phyloP scores from a whole-genome alignment of 2,888 invertebrate genomes.

The Calliopum simillimum region DNA sequence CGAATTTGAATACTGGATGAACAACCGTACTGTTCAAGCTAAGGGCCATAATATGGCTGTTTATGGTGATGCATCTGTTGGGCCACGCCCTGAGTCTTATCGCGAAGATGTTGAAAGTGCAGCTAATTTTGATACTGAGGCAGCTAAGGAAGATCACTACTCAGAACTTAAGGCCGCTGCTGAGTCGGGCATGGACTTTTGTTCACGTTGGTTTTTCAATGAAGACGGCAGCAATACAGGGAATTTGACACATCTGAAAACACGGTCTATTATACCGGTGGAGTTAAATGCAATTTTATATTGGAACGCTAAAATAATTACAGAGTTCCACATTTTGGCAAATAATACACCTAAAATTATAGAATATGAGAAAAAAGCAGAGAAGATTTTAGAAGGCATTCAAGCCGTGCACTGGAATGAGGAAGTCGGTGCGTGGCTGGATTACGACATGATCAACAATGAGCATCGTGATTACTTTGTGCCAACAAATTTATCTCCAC shows the following conservation, averaged over 20 bases:
- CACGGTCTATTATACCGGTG: slow-evolving; percentile 87
- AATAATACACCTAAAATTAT: slow-evolving; percentile 72
- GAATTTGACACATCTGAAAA: slow-evolving; percentile 78
- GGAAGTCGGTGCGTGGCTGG: slow-evolving; percentile 86
- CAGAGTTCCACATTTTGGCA: slow-evolving; percentile 74
- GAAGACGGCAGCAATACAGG: slow-evolving; percentile 78
- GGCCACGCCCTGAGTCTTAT: slow-evolving; percentile 93
- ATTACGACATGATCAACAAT: slow-evolving; percentile 80
- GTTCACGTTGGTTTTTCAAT: slow-evolving; percentile 86
- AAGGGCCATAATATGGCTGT: slow-evolving; percentile 77
- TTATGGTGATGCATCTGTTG: slow-evolving; percentile 80
- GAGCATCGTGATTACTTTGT: slow-evolving; percentile 80
- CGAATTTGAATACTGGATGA: slow-evolving; percentile 88
- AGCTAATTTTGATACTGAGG: slow-evolving; percentile 68
- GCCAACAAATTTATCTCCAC: slow-evolving; percentile 82
- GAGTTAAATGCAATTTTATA: slow-evolving; percentile 91
- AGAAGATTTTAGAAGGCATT: slow-evolving; percentile 72
- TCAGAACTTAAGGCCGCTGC: slow-evolving; percentile 90
- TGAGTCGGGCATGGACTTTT: slow-evolving; percentile 97
- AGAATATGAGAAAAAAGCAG: slow-evolving; percentile 74
- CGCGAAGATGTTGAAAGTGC: slow-evolving; percentile 77
- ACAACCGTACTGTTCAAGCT: slow-evolving; percentile 75
- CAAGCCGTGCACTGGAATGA: slow-evolving; percentile 86
- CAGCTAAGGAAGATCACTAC: slow-evolving; percentile 76
- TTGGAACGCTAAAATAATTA: slow-evolving; percentile 83